Percentiles rank a stretch among this genome's conserved stretches.
Conservation (phyloP, 2,888 invertebrate species). For the Catonia carolina region DNA sequence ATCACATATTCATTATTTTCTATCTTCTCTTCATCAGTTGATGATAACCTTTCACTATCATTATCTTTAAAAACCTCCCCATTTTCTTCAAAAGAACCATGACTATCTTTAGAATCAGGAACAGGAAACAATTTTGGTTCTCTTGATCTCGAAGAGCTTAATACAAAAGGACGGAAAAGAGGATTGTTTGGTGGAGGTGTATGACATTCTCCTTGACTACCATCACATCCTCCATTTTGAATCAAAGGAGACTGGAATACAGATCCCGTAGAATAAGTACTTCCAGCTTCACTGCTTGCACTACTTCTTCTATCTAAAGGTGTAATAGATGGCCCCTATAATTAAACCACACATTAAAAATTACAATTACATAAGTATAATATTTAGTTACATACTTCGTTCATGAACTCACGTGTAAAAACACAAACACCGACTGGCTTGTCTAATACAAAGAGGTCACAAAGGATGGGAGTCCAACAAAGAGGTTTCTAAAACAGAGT, state of each 20-base stretch:
- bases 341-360: neutral
- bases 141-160: constrained; percentile 28
- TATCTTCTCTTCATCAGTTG: neutral
- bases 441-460: no score
- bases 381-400: no score
- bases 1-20: constrained; percentile 46
- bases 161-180: constrained; percentile 31
- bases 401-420: no score
- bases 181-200: constrained; percentile 28
- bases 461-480: no score
- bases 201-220: neutral
- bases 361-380: no score
- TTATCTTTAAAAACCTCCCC: constrained; percentile 6
- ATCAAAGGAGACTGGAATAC: neutral
- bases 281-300: constrained; percentile 10
- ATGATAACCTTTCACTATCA: neutral
- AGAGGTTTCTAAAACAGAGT: no score
- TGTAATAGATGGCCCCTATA: neutral
- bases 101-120: neutral
- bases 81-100: constrained; percentile 8
- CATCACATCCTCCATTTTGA: no score
- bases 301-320: constrained; percentile 9
- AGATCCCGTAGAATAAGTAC: constrained; percentile 8
- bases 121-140: constrained; percentile 23
- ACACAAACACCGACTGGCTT: no score